Evolutionary conservation across 2,888 invertebrate species (phyloP), one percentile per base, ranked within the genome.

Genomic region (Embidobia sp.): DNA sequence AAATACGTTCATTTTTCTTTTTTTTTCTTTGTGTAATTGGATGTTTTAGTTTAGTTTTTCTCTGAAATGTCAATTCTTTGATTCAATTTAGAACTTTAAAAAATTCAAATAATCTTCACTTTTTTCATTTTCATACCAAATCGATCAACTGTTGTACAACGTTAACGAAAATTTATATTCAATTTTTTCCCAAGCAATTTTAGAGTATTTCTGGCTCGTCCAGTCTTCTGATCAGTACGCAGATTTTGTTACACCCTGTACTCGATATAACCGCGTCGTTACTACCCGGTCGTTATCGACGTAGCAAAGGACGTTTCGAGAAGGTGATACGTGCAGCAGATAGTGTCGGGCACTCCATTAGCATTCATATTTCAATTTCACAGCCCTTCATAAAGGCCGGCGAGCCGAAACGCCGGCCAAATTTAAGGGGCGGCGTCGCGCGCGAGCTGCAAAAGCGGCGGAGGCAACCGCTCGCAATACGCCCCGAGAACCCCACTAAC

Each of bases 301-400:
- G n/a, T n/a, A n/a, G n/a, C n/a, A n/a, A n/a, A 27, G n/a, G 29
- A 33, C 37, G 6, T 15, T 26, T 42, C 16, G 72, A 31, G 55
- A 27, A 53, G 46, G 49, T 64, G 63, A 64, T 72, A 73, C 67
- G 66, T 63, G 63, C n/a, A n/a, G n/a, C n/a, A 74, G 57, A 80
- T 80, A 82, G 84, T 80, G 79, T n/a, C 80, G 59, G 40, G 67
- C 81, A 74, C 77, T 78, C 80, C 81, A 84, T 85, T 85, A 85
- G 82, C 84, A 84, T 85, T 84, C 82, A 82, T 84, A 84, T 84
- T 85, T 85, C 83, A 85, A 85, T 85, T 84, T 83, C 82, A 81
- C 79, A 75, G 80, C 78, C 78, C 79, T 46, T 51, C 31, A 35
- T 63, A 55, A 63, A 63, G 55, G 72, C 55, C 26, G 29, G n/a